Conservation (phyloP, 2,113 vertebrate genomes). For the Callionymus lyra region DNA sequence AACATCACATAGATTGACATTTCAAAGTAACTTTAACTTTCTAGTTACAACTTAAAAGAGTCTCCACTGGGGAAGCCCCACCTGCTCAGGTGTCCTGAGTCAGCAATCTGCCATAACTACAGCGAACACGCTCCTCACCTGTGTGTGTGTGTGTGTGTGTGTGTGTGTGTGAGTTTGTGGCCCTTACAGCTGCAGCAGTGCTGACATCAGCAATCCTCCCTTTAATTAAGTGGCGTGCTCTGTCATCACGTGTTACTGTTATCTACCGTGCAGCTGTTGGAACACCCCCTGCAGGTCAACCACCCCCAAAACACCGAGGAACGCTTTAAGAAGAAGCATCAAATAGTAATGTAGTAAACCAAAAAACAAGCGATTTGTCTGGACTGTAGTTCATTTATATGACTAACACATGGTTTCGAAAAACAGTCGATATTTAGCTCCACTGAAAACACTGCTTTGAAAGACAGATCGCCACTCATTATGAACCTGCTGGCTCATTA, state of each 20-base stretch:
- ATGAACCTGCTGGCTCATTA: too few relatives aligned
- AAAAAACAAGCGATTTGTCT: too few relatives aligned
- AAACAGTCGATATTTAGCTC: too few relatives aligned
- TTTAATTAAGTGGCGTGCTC: conserved; percentile 55
- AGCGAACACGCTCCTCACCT: conserved; percentile 34
- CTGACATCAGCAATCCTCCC: conserved; percentile 56
- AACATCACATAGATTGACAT: too few relatives aligned
- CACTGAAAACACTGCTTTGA: too few relatives aligned
- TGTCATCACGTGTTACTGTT: conserved; percentile 59
- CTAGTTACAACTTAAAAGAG: too few relatives aligned
- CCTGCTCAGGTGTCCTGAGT: conserved; percentile 46
- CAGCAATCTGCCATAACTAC: conserved; percentile 46
- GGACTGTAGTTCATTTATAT: too few relatives aligned
- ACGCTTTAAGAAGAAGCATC: conserved; percentile 5
- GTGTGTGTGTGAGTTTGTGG: conserved; percentile 28
- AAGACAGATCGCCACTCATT: too few relatives aligned
- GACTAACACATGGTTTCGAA: too few relatives aligned
- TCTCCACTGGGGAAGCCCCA: conserved; percentile 27
- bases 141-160: conserved; percentile 16
- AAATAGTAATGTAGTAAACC: too few relatives aligned
- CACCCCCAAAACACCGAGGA: conserved; percentile 18
- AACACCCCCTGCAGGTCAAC: conserved; percentile 34
- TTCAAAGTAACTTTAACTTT: too few relatives aligned
- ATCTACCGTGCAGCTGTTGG: conserved; percentile 36
- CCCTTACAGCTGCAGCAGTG: conserved; percentile 47